Evolutionary conservation across 2,888 invertebrate species (phyloP), one percentile per base, ranked within the genome.

Genomic region (Sabatieria punctata): DNA sequence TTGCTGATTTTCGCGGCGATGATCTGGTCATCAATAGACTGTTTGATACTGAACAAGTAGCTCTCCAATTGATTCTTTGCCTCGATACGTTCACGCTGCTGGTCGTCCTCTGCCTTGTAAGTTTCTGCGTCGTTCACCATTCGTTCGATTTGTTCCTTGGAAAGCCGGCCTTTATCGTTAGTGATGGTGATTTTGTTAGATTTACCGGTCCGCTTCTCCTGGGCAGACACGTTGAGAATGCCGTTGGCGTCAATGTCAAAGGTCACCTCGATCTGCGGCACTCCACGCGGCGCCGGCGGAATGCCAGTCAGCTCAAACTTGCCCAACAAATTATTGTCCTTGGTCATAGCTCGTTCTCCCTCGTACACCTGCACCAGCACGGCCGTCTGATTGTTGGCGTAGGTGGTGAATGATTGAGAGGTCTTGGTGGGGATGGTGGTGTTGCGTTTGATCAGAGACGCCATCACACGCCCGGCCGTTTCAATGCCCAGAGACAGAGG

Each of bases 271-370:
- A 74, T 74, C 54, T 74, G 73, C 49, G 89, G 89, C 65, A 93
- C 89, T 60, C 89, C 72, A 79, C 93, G 55, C 78, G 82, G 51
- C 79, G 93, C 68, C 33, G 91, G 91, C 13, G 91, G 89, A 64
- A 95, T 93, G 48, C 91, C 91, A 27, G 84, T 84, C 49, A 95
- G 75, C 68, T 95, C 91, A 70, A 95, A 95, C 69, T 88, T 91
- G 51, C 95, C 95, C 53, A 95, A 76, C 37, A 86, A 74, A 69
- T 93, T 41, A 41, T 85, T 85, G 60, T 85, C 85, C 63, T 76
- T 83, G 2, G 85, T 85, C 81, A 85, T 79, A 15, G 81, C 78
- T 26, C 82, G 40, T 43, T 58, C 57, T 13, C 57, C 56, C 36
- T 56, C 57, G 47, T 53, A 61, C 4, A 64, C 61, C 59, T 73